phyloP scores from a whole-genome alignment of 1,140 invertebrate genomes.

The honey bee (Apis mellifera) region DNA sequence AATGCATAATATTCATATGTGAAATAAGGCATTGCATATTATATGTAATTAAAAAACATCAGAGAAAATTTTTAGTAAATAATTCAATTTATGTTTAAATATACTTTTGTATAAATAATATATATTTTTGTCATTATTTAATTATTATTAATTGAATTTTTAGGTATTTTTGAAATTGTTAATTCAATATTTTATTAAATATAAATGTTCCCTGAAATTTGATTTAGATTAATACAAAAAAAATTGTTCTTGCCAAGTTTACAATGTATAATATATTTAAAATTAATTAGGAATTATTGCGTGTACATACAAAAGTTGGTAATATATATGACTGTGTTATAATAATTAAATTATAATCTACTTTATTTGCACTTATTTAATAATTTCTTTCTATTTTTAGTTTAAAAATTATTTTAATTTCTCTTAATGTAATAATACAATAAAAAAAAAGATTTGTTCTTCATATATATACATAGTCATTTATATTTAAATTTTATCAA shows the following conservation, averaged over 20 bases:
- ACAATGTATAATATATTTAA: constrained; percentile 7
- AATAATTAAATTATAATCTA: constrained; percentile 19
- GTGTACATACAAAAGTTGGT: constrained; percentile 9
- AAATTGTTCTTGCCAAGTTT: not conserved
- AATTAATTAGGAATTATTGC: not conserved
- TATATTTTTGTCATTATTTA: not conserved
- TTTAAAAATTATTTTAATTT: constrained; percentile 8
- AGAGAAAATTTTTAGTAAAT: constrained; percentile 3
- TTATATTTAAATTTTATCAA: not conserved
- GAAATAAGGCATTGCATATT: not conserved
- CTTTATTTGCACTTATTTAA: constrained; percentile 15
- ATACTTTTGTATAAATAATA: not conserved
- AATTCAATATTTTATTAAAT: not conserved
- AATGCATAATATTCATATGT: not conserved
- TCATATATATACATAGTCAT: not conserved
- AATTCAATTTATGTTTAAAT: not conserved
- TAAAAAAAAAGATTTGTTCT: not conserved
- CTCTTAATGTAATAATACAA: not conserved
- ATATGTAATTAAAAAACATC: not conserved
- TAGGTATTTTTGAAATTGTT: not conserved
- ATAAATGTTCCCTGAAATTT: not conserved
- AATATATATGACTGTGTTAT: not conserved
- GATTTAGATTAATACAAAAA: not conserved
- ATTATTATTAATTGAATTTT: not conserved
- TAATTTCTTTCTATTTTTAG: not conserved